Percentiles rank a stretch among this genome's conserved stretches.
phyloP scores from a whole-genome alignment of 2,797 vertebrate species.

The Tapirus indicus region DNA sequence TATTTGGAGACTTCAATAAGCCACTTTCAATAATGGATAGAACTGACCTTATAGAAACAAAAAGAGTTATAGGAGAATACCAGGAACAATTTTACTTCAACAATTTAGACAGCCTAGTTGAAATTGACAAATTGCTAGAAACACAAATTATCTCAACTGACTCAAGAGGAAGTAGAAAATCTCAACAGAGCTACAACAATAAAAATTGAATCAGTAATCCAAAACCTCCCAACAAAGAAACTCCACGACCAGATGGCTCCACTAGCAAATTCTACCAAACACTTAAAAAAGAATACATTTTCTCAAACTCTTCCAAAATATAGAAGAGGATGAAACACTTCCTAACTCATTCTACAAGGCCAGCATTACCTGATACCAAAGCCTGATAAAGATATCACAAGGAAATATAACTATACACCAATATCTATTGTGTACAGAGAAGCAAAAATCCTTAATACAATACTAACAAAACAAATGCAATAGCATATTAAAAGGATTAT shows the following conservation, averaged over 20 bases:
- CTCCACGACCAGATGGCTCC: not conserved
- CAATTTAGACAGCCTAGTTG: not conserved
- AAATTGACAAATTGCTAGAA: not conserved
- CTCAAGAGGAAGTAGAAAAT: slow-evolving; percentile 5
- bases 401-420: not conserved
- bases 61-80: not conserved
- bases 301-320: not conserved
- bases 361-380: not conserved
- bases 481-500: not conserved
- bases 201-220: not conserved
- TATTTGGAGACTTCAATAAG: not conserved
- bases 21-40: not conserved
- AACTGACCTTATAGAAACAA: not conserved
- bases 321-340: not conserved
- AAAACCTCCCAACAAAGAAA: not conserved
- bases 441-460: not conserved
- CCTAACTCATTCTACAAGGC: not conserved
- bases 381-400: not conserved
- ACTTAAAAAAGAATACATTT: not conserved
- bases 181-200: not conserved
- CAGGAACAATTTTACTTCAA: not conserved
- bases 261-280: not conserved
- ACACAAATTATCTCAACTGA: not conserved
- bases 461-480: not conserved
- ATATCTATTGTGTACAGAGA: not conserved